These are phyloP conservation scores for Rallus crepitans DNA, from an alignment of 2,797 vertebrate species.

Conservation along the genomic window DNA sequence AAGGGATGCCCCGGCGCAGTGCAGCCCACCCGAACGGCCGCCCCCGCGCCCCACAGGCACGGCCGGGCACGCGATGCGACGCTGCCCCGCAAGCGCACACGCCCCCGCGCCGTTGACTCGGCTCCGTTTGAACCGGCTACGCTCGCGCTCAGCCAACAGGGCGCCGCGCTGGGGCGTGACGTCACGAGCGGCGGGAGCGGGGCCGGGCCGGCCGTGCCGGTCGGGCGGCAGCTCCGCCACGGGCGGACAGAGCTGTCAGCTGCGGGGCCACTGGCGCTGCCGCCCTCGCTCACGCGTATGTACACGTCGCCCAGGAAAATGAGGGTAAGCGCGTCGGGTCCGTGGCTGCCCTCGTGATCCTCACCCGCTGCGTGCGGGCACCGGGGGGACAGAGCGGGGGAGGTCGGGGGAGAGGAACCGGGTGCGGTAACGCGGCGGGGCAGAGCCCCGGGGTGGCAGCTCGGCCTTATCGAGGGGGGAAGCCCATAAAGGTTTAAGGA, in stretches of 20 bases:
- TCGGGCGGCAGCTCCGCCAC: background rate
- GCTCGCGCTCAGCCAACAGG: constrained; percentile 43
- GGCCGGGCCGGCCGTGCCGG: background rate
- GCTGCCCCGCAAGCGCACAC: background rate
- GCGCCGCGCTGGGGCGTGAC: constrained; percentile 6
- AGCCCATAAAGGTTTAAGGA: fast-evolving
- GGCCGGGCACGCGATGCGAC: background rate
- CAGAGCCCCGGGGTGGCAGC: background rate
- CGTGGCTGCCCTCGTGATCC: background rate
- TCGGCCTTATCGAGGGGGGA: background rate
- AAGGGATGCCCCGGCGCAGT: too few relatives aligned
- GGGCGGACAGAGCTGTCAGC: constrained; percentile 1
- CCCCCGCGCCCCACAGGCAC: background rate
- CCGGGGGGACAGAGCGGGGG: too few relatives aligned
- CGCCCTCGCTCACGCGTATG: background rate
- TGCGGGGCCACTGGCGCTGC: background rate
- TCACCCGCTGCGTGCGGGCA: background rate
- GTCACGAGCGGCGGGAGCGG: constrained; percentile 36
- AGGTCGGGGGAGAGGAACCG: too few relatives aligned
- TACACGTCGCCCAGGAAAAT: constrained; percentile 49
- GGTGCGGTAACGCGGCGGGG: background rate
- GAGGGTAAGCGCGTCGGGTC: constrained; percentile 42
- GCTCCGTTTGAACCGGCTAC: constrained; percentile 60
- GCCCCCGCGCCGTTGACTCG: background rate
- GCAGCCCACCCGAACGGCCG: too few relatives aligned